A percentile compares a stretch with the other conserved stretches of the same genome.
Conservation (phyloP, 2,797 vertebrate species). For the Melanitta fusca region DNA sequence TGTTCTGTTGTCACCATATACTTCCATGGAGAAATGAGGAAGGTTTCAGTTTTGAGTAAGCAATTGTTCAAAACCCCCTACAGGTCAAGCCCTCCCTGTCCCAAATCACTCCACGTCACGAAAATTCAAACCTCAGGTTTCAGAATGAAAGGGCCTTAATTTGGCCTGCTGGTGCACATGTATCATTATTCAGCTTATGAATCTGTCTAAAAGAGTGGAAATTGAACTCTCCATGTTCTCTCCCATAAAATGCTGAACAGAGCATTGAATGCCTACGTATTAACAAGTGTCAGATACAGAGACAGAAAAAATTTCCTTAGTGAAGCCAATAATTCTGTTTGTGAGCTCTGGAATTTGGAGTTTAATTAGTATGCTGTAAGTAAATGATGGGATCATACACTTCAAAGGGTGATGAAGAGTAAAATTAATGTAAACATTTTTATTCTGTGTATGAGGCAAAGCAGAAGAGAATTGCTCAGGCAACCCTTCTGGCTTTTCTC, state of each 20-base stretch:
- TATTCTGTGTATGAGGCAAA: not conserved
- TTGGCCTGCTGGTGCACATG: not conserved
- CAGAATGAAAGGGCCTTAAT: not conserved
- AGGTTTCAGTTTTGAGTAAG: not conserved
- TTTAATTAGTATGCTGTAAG: not conserved
- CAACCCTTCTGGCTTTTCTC: constrained; percentile 6
- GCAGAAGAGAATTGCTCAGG: not conserved
- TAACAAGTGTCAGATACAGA: not conserved
- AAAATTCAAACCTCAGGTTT: not conserved
- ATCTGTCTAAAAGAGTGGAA: not conserved
- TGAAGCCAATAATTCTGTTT: not conserved
- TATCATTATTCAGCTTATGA: not conserved
- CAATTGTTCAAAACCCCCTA: not conserved
- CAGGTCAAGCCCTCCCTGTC: not conserved
- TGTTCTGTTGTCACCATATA: not conserved
- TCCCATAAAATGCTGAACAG: not conserved
- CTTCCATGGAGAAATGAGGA: not conserved
- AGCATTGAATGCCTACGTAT: not conserved
- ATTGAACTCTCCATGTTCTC: not conserved
- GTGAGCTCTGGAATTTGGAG: not conserved
- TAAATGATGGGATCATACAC: not conserved
- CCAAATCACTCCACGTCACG: not conserved
- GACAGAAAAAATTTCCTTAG: not conserved
- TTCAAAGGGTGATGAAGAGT: not conserved
- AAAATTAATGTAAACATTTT: constrained; percentile 13